A percentile compares a stretch with the other conserved stretches of the same genome.
phyloP scores from a whole-genome alignment of 2,797 vertebrate genomes.

The Rhabdomys pumilio region DNA sequence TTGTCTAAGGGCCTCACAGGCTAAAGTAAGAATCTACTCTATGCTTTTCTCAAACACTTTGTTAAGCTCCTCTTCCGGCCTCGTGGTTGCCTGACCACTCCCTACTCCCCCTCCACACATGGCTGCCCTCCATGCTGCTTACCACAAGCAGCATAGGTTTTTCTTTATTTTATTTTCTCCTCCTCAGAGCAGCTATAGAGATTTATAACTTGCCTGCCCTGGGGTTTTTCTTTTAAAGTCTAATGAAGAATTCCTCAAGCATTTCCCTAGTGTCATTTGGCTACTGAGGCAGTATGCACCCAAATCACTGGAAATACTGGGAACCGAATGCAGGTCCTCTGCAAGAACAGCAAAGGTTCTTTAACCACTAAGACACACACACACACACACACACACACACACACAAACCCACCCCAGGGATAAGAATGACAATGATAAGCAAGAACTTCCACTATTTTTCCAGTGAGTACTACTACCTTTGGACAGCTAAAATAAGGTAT shows the following conservation, averaged over 20 bases:
- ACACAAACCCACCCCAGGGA: no score
- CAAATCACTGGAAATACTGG: background rate
- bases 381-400: background rate
- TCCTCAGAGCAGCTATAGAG: background rate
- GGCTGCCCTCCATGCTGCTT: background rate
- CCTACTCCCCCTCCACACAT: background rate
- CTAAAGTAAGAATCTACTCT: background rate
- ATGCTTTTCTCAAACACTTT: background rate
- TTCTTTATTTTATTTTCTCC: background rate
- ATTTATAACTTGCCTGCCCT: background rate
- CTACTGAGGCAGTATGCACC: background rate
- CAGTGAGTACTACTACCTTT: conserved; percentile 39
- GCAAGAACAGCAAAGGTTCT: background rate
- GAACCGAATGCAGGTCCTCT: background rate
- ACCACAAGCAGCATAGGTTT: background rate
- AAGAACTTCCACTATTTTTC: conserved; percentile 31
- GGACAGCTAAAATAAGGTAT: conserved; percentile 36
- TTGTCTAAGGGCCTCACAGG: background rate
- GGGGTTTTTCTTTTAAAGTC: conserved; percentile 3
- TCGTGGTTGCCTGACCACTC: no score
- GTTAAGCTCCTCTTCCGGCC: background rate
- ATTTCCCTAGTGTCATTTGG: background rate
- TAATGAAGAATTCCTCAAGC: background rate
- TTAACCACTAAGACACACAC: background rate
- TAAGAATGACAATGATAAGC: conserved; percentile 6